These are phyloP conservation scores for Corynorhinus townsendii DNA, from an alignment of 2,113 vertebrate species.

Conservation along the genomic window DNA sequence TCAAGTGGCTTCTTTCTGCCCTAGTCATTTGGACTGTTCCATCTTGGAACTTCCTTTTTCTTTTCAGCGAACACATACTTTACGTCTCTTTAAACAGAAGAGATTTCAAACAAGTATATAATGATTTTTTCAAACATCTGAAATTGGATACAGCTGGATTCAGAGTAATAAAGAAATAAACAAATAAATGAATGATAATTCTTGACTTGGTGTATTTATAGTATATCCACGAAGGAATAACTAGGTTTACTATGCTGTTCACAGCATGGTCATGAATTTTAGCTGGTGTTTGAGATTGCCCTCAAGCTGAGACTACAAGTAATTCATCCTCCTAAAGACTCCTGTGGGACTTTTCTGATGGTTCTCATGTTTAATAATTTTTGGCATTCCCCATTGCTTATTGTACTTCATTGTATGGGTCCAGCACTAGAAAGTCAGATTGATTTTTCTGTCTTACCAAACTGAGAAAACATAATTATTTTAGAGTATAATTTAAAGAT, in stretches of 20 bases:
- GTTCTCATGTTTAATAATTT: neutral
- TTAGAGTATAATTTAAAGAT: conserved; percentile 1
- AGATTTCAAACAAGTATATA: neutral
- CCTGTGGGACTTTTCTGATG: neutral
- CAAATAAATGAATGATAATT: neutral
- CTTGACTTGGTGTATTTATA: neutral
- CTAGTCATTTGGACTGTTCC: neutral
- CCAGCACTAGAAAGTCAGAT: neutral
- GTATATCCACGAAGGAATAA: neutral
- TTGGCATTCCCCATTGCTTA: neutral
- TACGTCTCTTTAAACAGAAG: conserved; percentile 6
- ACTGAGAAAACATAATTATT: conserved; percentile 19
- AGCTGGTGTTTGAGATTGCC: neutral
- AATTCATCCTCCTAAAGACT: neutral
- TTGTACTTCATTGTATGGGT: neutral
- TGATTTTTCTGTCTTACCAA: neutral
- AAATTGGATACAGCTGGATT: neutral
- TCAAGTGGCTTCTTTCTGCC: neutral
- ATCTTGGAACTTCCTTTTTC: neutral
- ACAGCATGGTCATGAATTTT: neutral
- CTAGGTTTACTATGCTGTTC: neutral
- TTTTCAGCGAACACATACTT: neutral
- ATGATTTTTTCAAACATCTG: neutral
- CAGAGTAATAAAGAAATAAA: neutral
- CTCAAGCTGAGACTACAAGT: neutral